Base-by-base conservation (phyloP, 1,140 invertebrate genomes). In the Lordiphosa stackelbergi region DNA sequence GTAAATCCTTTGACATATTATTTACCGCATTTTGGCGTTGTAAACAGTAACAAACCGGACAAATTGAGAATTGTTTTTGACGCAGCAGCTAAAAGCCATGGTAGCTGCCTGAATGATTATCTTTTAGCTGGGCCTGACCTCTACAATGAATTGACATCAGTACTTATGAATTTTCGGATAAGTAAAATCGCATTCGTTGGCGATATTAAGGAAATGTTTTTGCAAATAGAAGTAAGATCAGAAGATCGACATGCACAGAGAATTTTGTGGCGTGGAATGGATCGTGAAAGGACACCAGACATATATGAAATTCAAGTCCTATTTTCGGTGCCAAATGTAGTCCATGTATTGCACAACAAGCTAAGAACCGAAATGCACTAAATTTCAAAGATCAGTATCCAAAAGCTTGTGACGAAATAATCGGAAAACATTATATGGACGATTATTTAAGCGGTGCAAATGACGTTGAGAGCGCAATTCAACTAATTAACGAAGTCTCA, bases 361-460 rank as follows among this genome's bases (percentile, higher is more conserved):
- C 85, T 12, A 61, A 60, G 9, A 69, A 87, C 40, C 28, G 38
- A 5, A 87, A 88, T 35, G 74, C 86, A 0, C 3, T 19, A 5
- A 28, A 56, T 10, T 69, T 74, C 48, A 13, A 46, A 4, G 19
- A 63, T 0, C 10, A 47, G 2, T 61, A 56, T 22, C 78, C 71
- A 0, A 13, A 45, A 5, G 83, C 85, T 0, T 81, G 69, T 2
- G 24, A 28, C 24, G 24, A 28, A 28, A 28, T 28, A 28, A 28
- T 28, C 24, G 24, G 24, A 28, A 28, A 28, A 28, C 24, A 28
- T 28, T 28, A 28, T 6, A 28, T 28, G 24, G 24, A 28, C 24
- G 87, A 88, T 51, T 88, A 74, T 51, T 56, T 88, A 10, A 68
- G 86, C 42, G 74, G 69, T 36, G 57, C 52, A 2, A 58, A 63